Base-by-base conservation (phyloP, 1,140 invertebrate species). In the Nebria ingens region DNA sequence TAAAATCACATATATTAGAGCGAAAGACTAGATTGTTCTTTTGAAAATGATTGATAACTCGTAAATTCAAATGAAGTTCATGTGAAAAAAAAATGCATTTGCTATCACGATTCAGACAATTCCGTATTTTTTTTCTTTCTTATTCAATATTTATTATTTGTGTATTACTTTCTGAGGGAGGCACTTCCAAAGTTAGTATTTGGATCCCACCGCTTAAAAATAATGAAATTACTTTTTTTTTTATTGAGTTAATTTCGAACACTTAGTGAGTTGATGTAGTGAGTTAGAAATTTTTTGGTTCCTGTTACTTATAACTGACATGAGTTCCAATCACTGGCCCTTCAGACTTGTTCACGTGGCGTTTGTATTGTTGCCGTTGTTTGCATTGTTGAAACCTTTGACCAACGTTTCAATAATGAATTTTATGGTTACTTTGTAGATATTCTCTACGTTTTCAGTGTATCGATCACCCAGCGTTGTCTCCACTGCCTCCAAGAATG, bases 401-500 rank as follows among this genome's bases (percentile, higher is more conserved):
- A 91, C 77, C 51, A 95, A 73, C 1, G 89, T 91, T 66, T 91
- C 82, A 65, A 95, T 81, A 59, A 95, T 89, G 65, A 93, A 91
- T 66, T 91, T 89, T 64, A 95, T 93, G 54, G 89, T 91, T 59
- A 91, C 82, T 74, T 90, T 88, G 76, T 94, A 94, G 61, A 93
- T 92, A 59, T 79, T 85, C 66, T 93, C 89, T 57, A 94, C 90
- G 72, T 93, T 94, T 51, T 91, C 88, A 11, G 90, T 92, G 72
- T 90, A 94, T 21, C 91, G 79, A 62, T 95, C 90, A 1, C 87
- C 89, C 17, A 93, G 73, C 0, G 90, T 93, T 45, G 81, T 79
- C 62, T 88, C 82, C 20, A 93, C 90, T 0, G 91, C 87, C 59
- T 86, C 81, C 63, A 95, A 74, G 73, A 95, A 95, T 4, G 91